Conservation (phyloP, 2,888 invertebrate species). For the Maniola hyperantus region DNA sequence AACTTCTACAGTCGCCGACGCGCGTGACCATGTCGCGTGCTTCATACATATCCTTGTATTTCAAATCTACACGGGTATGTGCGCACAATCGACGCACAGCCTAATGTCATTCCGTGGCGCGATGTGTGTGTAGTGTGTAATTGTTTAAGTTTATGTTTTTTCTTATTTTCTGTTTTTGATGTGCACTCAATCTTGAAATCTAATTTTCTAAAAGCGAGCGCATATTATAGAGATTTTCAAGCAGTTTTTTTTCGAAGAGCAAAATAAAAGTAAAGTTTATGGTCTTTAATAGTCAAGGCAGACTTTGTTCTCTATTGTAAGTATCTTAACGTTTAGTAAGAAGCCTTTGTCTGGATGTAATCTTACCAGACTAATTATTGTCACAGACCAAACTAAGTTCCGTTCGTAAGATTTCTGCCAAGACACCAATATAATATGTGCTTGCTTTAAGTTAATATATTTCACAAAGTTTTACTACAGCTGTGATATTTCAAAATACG, state of each 20-base stretch:
- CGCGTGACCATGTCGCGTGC: too few relatives aligned
- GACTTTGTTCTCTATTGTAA: neutral
- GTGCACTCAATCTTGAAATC: neutral
- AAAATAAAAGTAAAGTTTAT: neutral
- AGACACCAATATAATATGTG: neutral
- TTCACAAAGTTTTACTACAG: neutral
- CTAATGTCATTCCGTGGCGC: neutral
- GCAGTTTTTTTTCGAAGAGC: neutral
- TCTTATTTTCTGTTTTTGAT: neutral
- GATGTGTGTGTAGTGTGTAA: neutral
- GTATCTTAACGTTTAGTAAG: neutral
- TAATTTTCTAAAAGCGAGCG: neutral
- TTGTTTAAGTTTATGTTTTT: neutral
- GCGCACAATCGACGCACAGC: too few relatives aligned
- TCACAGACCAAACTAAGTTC: neutral
- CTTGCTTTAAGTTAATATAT: neutral
- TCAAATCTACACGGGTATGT: too few relatives aligned
- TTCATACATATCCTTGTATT: too few relatives aligned
- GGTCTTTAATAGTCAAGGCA: neutral
- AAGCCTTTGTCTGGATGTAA: neutral
- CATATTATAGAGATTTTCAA: neutral
- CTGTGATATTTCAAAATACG: conserved; percentile 18
- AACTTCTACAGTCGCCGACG: too few relatives aligned
- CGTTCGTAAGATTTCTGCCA: neutral
- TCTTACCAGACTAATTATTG: neutral